These are phyloP conservation scores for Philereme transversata DNA, from an alignment of 2,888 invertebrate genomes.

Conservation along the genomic window DNA sequence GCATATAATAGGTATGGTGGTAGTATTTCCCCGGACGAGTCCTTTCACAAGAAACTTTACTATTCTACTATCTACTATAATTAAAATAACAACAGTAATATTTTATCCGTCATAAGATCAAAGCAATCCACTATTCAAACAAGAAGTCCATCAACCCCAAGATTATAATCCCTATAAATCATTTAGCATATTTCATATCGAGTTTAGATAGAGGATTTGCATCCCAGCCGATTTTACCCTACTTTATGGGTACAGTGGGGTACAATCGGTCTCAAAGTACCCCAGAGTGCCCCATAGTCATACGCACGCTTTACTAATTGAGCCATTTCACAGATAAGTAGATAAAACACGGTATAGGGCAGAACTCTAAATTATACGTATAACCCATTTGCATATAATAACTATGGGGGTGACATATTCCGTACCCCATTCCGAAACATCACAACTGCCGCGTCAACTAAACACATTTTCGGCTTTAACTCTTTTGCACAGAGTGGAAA, in stretches of 20 bases:
- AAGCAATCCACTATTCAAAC: slow-evolving; percentile 31
- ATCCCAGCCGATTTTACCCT: slow-evolving; percentile 36
- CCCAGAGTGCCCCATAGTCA: slow-evolving; percentile 25
- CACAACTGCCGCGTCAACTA: neutral
- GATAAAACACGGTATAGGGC: slow-evolving; percentile 78
- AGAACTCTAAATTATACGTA: slow-evolving; percentile 77
- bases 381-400: slow-evolving; percentile 79
- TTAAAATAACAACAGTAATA: too few relatives aligned
- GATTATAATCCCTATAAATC: slow-evolving; percentile 65
- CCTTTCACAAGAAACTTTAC: too few relatives aligned
- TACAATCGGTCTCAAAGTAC: slow-evolving; percentile 13
- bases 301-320: slow-evolving; percentile 74
- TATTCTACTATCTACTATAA: too few relatives aligned
- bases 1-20: too few relatives aligned
- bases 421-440: neutral
- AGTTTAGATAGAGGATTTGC: slow-evolving; percentile 62
- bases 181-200: slow-evolving; percentile 75
- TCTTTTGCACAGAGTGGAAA: neutral
- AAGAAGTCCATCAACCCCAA: slow-evolving; percentile 30
- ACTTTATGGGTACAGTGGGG: neutral
- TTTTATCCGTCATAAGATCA: neutral
- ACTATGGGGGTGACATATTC: slow-evolving; percentile 71
- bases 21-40: too few relatives aligned
- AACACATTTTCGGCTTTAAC: slow-evolving; percentile 29
- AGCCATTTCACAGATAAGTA: slow-evolving; percentile 83